Evolutionary conservation across 2,113 vertebrate species (phyloP), one percentile per base, ranked within the genome.

Genomic region (Chloropsis hardwickii): DNA sequence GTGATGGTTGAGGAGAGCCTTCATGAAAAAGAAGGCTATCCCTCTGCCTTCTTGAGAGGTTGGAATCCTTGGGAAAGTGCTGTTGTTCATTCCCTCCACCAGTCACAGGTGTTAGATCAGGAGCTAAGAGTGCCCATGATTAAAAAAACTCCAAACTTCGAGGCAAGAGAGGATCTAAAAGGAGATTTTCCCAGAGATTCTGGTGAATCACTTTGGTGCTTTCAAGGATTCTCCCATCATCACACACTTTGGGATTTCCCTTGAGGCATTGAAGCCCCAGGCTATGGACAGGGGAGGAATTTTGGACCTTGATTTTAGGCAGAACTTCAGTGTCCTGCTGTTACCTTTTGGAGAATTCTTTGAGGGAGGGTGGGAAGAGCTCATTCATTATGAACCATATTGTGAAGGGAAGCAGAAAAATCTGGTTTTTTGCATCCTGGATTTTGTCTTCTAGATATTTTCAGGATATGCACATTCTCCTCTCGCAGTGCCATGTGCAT

Each of bases 201-300:
- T 54, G 35, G 33, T 31, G 15, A 22, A 33, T 54, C 31, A 27
- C 6, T 54, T 35, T 17, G 64, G 22, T 61, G 18, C 33, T 23
- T 71, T 51, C 62, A 45, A 16, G 62, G 42, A 24, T 72, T 77
- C 23, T 61, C 15, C 53, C n/a, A 12, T 53, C 6, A 0, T 37
- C 11, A 2, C 2, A 12, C 3, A 8, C 62, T 11, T 37, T 9
- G 17, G 4, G 23, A 4, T 29, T 28, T 77, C 29, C 31, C 1
- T 27, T 54, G 33, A 33, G 17, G 6, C 29, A 4, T 1, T 44
- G 54, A 64, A 81, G 25, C 58, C 29, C 23, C 16, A 0, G 11
- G 20, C 21, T 20, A 2, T 51, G 66, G 50, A 20, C 35, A 13
- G 13, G 14, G 31, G 19, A 42, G n/a, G 42, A 23, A 45, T 91